Evolutionary conservation across 2,797 vertebrate species (phyloP).

Genomic region (Okamejei kenojei): DNA sequence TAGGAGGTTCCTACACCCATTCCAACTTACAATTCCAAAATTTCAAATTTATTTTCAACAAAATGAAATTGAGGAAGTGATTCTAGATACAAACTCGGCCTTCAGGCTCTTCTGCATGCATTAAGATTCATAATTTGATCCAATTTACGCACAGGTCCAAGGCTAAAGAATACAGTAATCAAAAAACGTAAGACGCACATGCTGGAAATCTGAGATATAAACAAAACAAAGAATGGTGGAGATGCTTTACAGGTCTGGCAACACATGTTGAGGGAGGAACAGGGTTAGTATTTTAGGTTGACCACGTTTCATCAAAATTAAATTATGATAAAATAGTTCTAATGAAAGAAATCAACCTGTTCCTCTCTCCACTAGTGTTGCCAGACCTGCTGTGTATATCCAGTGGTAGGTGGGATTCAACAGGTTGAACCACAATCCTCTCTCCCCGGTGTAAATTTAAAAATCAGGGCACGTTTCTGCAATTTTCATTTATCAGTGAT

Average conservation of each 20-base stretch:
- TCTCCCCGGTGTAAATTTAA: neutral
- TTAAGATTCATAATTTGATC: neutral
- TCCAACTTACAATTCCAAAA: neutral
- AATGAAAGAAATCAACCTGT: too few species aligned
- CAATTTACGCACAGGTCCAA: neutral
- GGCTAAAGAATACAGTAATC: neutral
- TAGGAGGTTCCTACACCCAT: neutral
- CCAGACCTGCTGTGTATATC: too few species aligned
- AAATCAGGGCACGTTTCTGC: neutral
- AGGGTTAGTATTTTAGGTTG: too few species aligned
- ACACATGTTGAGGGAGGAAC: too few species aligned
- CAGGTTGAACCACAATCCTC: neutral
- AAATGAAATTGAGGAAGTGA: constrained; percentile 1
- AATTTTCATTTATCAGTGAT: neutral
- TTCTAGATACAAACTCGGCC: neutral
- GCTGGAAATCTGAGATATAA: too few species aligned
- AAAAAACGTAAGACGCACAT: too few species aligned
- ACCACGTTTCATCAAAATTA: too few species aligned
- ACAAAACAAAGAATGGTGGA: too few species aligned
- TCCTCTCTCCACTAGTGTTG: too few species aligned
- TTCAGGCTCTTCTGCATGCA: neutral
- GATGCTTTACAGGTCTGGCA: too few species aligned
- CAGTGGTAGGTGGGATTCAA: neutral
- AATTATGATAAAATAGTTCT: too few species aligned
- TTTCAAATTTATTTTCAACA: neutral